Base-by-base conservation (phyloP, 2,888 invertebrate genomes). In the Drosophila nigricruria region DNA sequence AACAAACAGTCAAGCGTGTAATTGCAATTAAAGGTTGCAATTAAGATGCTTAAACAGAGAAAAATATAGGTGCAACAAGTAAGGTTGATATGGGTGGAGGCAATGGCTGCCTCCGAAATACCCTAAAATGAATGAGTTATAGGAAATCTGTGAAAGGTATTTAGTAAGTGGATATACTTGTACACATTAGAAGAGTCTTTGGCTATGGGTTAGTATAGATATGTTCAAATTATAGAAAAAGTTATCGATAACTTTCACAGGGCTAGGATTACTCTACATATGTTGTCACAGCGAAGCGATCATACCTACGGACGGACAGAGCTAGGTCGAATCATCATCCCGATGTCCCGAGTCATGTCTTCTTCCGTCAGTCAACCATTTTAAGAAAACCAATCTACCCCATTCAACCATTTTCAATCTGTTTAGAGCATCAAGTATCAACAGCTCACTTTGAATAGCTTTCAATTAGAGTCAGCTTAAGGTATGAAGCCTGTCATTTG, bases 1-100 rank as follows among this genome's bases (percentile, higher is more conserved):
- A 75, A 65, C 72, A 88, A 36, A 72, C 64, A 73, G 66, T 78
- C 82, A 56, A 63, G 82, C 77, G 74, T 71, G 76, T 83, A 85
- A 88, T 88, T 88, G 87, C 73, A 84, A 87, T 84, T 87, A 87
- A 87, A 84, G 77, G 68, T 78, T 71, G 73, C 61, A 54, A 56
- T 68, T 84, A 74, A 74, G 71, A 49, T 49, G 60, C 69, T 59
- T 50, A 42, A 60, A 27, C 73, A 70, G 65, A 49, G 68, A 50
- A 49, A 70, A 50, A 36, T 36, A 38, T 50, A 59, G 61, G n/a
- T 65, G 76, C 63, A 75, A 36, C 32, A 70, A 23, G 50, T 16
- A 27, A 38, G n/a, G 18, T 23, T 8, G 25, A 8, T 32, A 62
- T 18, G 16, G 50, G 57, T 71, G 43, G 5, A 43, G 6, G 18